Conservation (phyloP, 2,797 vertebrate species). For the Rhabdomys pumilio region DNA sequence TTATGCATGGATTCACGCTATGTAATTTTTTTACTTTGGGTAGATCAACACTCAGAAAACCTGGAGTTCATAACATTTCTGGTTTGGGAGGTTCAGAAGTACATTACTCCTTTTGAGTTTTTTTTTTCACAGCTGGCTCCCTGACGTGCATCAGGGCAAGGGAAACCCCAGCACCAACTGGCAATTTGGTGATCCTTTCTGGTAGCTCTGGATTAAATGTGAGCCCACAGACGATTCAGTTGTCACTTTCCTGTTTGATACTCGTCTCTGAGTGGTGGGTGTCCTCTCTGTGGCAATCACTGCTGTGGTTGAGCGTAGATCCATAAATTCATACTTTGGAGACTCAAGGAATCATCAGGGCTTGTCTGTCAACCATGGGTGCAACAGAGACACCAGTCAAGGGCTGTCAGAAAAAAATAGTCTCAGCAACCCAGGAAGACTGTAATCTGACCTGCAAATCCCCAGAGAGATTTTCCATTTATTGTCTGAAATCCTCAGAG, state of each 20-base stretch:
- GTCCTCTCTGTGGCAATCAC: not conserved
- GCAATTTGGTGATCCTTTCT: not conserved
- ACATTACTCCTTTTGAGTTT: not conserved
- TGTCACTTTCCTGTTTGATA: rapidly evolving
- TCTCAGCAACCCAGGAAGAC: not conserved
- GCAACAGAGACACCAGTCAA: not conserved
- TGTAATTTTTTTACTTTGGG: not conserved
- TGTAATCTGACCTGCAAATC: not conserved
- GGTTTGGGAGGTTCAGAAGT: not conserved
- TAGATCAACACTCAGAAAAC: not conserved
- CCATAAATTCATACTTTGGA: not conserved
- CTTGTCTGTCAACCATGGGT: not conserved
- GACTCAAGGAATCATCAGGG: not conserved
- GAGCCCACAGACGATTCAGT: rapidly evolving
- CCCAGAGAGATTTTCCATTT: not conserved
- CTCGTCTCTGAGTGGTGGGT: not conserved
- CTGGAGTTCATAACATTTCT: not conserved
- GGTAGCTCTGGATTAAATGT: not conserved
- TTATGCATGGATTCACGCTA: not conserved
- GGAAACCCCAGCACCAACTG: rapidly evolving
- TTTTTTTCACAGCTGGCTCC: not conserved
- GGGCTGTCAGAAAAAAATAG: not conserved
- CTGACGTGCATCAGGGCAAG: not conserved
- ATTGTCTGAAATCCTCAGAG: not conserved
- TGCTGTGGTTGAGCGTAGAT: too few relatives aligned